Percentiles rank a stretch among this genome's conserved stretches.
These are phyloP conservation scores for Magallana angulata DNA, from an alignment of 1,140 invertebrate genomes.

Conservation along the genomic window DNA sequence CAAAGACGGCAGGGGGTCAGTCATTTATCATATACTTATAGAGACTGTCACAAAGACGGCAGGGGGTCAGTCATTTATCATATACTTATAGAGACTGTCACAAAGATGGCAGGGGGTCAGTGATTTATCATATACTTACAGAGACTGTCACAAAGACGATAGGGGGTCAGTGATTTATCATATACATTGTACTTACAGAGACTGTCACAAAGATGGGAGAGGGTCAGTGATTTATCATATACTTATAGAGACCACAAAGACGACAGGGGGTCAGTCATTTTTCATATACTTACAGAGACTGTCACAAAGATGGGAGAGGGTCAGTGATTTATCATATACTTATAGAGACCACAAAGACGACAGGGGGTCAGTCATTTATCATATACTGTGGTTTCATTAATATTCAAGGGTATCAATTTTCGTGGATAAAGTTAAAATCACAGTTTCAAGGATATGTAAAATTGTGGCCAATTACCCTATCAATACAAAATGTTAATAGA, in stretches of 20 bases:
- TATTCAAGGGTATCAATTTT: no score
- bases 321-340: conserved; percentile 81
- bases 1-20: not conserved
- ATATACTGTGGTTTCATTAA: conserved; percentile 81
- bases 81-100: conserved; percentile 91
- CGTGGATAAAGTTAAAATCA: no score
- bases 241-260: conserved; percentile 87
- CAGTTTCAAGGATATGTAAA: no score
- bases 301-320: no score
- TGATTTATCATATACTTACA: no score
- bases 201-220: no score
- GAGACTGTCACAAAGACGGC: conserved; percentile 83
- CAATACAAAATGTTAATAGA: no score
- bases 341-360: conserved; percentile 84
- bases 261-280: not conserved
- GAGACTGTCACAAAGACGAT: no score
- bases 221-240: conserved; percentile 71
- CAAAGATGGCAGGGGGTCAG: not conserved
- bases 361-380: not conserved
- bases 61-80: not conserved
- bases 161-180: no score
- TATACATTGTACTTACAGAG: no score
- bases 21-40: conserved; percentile 85
- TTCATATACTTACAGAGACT: conserved; percentile 37
- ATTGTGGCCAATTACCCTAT: no score